A percentile compares a stretch with the other conserved stretches of the same genome.
Conservation (phyloP, 2,797 vertebrate genomes). For the Squalus acanthias region DNA sequence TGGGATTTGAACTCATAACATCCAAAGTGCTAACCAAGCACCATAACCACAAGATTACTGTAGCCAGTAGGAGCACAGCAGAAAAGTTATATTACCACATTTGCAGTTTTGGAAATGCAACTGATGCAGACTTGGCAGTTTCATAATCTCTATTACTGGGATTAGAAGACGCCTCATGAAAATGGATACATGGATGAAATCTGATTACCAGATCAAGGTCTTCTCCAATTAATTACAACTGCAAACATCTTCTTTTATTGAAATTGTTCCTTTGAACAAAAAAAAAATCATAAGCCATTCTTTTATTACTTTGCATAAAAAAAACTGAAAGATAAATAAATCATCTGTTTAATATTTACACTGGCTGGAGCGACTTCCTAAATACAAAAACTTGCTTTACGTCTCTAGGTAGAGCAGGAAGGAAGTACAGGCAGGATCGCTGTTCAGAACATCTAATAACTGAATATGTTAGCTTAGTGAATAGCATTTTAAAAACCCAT, state of each 20-base stretch:
- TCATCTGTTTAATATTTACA: constrained; percentile 15
- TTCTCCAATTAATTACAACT: constrained; percentile 10
- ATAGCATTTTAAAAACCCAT: not conserved
- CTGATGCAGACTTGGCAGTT: not conserved
- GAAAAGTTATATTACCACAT: not conserved
- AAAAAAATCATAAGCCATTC: not conserved
- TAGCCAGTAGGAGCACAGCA: not conserved
- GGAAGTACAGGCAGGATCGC: not conserved
- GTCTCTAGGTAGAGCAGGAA: not conserved
- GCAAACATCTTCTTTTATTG: not conserved
- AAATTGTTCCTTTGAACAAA: not conserved
- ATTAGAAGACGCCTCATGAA: not conserved
- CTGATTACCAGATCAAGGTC: constrained; percentile 17
- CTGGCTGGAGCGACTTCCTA: not conserved
- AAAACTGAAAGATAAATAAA: not conserved
- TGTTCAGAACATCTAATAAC: not conserved
- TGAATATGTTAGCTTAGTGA: constrained; percentile 3
- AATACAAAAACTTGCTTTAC: constrained; percentile 13
- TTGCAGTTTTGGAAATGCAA: not conserved
- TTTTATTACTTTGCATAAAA: constrained; percentile 7
- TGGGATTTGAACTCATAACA: not conserved
- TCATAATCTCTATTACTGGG: not conserved
- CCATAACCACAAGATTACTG: not conserved
- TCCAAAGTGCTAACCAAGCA: not conserved
- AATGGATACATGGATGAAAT: not conserved